phyloP scores from a whole-genome alignment of 2,113 vertebrate genomes.

The Mus musculus region GRCm39 chr5:150135001-150135500 shows the following conservation, averaged over 20 bases:
- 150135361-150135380: neutral
- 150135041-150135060: neutral
- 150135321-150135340: neutral
- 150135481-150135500: neutral
- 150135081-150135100: neutral
- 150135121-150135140: neutral
- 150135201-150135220: neutral
- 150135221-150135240: neutral
- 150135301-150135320: neutral
- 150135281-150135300: neutral
- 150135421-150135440: neutral
- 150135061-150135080: conserved; percentile 26
- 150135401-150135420: neutral
- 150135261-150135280: neutral
- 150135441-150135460: neutral
- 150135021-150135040: conserved; percentile 5
- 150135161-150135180: neutral
- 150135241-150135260: neutral
- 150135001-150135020: neutral
- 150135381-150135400: neutral
- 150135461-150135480: neutral
- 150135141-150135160: neutral
- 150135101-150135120: neutral
- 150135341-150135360: neutral
- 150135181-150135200: neutral